phyloP scores from a whole-genome alignment of 2,113 vertebrate genomes.

The Rynchops niger region DNA sequence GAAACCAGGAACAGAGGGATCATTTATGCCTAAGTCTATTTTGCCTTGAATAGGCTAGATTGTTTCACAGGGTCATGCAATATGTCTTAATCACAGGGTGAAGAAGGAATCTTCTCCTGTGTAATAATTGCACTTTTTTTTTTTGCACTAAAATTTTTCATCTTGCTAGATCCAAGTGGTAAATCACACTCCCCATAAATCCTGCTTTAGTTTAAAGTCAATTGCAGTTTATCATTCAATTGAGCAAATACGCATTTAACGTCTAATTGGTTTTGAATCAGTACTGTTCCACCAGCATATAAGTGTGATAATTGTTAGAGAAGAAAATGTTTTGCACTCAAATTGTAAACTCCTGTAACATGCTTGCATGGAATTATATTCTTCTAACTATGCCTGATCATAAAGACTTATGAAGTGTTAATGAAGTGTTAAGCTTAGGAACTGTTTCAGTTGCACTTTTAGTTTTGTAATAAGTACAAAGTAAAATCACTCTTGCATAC shows the following conservation, averaged over 20 bases:
- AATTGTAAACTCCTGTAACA: not conserved
- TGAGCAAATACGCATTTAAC: slow-evolving; percentile 47
- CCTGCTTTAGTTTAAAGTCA: slow-evolving; percentile 38
- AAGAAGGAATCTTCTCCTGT: slow-evolving; percentile 22
- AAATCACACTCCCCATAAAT: not conserved
- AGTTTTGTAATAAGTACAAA: not conserved
- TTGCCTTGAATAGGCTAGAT: slow-evolving; percentile 9
- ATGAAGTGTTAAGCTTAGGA: not conserved
- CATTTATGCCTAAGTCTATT: slow-evolving; percentile 1
- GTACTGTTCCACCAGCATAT: not conserved
- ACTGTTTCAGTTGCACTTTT: not conserved
- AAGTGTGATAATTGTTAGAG: not conserved
- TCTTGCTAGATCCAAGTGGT: not conserved
- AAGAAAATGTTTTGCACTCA: not conserved
- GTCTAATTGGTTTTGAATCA: not conserved
- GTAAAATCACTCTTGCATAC: not conserved
- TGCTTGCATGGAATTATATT: slow-evolving; percentile 12
- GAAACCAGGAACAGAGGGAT: slow-evolving; percentile 23
- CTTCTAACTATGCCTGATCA: not conserved
- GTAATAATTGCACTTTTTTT: slow-evolving; percentile 34
- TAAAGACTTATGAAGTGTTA: not conserved
- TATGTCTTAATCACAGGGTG: slow-evolving; percentile 11
- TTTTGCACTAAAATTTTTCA: slow-evolving; percentile 49
- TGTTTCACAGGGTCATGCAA: slow-evolving; percentile 20
- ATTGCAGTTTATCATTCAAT: slow-evolving; percentile 45